phyloP scores from a whole-genome alignment of 64 coral and sea anemone genomes.

The Pachyseris speciosa region DNA sequence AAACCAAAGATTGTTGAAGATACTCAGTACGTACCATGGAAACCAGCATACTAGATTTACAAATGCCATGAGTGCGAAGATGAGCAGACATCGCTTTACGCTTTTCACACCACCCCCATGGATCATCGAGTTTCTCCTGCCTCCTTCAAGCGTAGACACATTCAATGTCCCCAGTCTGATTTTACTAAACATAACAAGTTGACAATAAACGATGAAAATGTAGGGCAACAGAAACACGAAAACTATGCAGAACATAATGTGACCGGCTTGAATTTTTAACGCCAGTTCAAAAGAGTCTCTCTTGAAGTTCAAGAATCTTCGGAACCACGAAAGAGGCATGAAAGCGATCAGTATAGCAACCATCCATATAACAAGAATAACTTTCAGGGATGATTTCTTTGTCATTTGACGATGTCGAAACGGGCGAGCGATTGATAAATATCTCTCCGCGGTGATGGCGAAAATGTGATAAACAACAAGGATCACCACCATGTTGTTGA shows the following conservation, averaged over 20 bases:
- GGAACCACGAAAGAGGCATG: not conserved
- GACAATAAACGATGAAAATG: conserved; percentile 41
- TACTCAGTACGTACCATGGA: conserved; percentile 43
- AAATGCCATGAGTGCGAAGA: conserved; percentile 43
- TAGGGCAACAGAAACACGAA: conserved; percentile 53
- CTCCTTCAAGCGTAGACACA: not conserved
- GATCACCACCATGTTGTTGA: conserved; percentile 15
- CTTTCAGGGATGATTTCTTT: conserved; percentile 13
- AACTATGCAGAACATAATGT: conserved; percentile 44
- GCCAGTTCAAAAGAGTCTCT: not conserved
- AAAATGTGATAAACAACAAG: conserved; percentile 47
- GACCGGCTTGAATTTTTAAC: not conserved
- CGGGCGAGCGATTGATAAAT: conserved; percentile 31
- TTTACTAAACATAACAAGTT: conserved; percentile 31
- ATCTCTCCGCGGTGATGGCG: conserved; percentile 25
- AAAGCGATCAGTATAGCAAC: not conserved
- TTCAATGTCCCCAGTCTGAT: not conserved
- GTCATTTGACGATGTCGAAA: conserved; percentile 30
- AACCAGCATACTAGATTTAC: conserved; percentile 56
- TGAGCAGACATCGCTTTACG: conserved; percentile 1
- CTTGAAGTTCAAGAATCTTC: not conserved
- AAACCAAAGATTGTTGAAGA: conserved; percentile 5
- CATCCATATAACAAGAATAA: conserved; percentile 23
- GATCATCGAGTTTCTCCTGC: not conserved
- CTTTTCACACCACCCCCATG: not conserved